Conservation (phyloP, 2,797 vertebrate species). For the Anas flavirostris region DNA sequence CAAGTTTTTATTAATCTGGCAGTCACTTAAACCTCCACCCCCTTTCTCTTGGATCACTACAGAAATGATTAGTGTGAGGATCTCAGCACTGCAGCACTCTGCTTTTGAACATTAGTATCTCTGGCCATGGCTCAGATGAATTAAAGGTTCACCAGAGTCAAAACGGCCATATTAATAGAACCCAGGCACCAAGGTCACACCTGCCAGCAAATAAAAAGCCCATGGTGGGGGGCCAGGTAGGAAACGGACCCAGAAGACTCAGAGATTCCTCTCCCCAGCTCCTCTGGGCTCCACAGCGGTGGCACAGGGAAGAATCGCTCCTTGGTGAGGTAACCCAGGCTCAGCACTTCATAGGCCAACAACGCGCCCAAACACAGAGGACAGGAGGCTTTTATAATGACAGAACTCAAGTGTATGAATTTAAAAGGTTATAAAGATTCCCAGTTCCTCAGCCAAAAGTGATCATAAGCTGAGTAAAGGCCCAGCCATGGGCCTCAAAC, state of each 20-base stretch:
- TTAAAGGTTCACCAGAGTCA: background rate
- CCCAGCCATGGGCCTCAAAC: background rate
- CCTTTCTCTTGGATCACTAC: background rate
- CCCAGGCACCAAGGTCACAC: background rate
- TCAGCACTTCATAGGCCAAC: background rate
- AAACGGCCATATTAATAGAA: background rate
- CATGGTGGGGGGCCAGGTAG: background rate
- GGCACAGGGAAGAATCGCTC: too few relatives aligned
- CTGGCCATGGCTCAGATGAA: background rate
- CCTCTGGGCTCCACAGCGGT: background rate
- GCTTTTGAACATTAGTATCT: background rate
- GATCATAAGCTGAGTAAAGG: background rate
- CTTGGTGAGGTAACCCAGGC: background rate
- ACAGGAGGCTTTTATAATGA: background rate
- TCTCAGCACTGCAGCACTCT: background rate
- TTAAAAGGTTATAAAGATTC: background rate
- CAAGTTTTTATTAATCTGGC: slow-evolving; percentile 32
- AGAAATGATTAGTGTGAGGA: background rate
- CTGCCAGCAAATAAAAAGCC: background rate
- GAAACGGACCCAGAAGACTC: background rate
- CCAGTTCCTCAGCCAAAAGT: background rate
- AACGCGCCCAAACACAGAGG: background rate
- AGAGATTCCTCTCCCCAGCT: background rate
- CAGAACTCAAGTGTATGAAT: background rate
- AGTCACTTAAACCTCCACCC: background rate